Evolutionary conservation across 2,797 vertebrate species (phyloP), one percentile per base, ranked within the genome.

Genomic region (Cyclura pinguis): DNA sequence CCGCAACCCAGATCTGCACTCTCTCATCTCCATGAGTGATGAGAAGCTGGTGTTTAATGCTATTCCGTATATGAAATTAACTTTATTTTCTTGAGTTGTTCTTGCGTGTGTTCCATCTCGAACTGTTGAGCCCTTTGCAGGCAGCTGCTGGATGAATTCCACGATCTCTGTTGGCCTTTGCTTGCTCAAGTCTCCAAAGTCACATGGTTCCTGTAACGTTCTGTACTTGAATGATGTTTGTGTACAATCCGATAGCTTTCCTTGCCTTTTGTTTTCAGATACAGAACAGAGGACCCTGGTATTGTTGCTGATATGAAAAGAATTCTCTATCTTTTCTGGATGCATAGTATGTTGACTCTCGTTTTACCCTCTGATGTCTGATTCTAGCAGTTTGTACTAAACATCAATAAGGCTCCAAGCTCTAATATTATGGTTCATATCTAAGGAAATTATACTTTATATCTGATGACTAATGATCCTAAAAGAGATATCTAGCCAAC

Each of bases 191-290:
- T 90, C 80, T 81, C 72, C 18, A 64, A 1, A 52, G 47, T 69
- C 89, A 87, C 73, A 38, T 87, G 90, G 74, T 69, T 7, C 42
- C 80, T 78, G 73, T 84, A 78, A 87, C 81, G n/a, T 91, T 78
- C 90, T 78, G 90, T 91, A 83, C 90, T 91, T 38, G 52, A 77
- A 32, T 27, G 62, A 76, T 84, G 90, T 91, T 91, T 91, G 62
- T 57, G 73, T 91, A 78, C 80, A 42, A 67, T 62, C 50, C 18
- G 80, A 80, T 72, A 67, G 35, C 80, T 87, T 69, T 77, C 2
- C 73, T 9, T 77, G 85, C 47, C 59, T 83, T 90, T 91, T 91
- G 85, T 87, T 87, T 91, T 83, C 80, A 57, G 35, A 87, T 47
- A 50, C 72, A 47, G 35, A 57, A 69, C 80, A n/a, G 86, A 69